A percentile compares a stretch with the other conserved stretches of the same genome.
phyloP scores from a whole-genome alignment of 2,888 invertebrate genomes.

The Nasonovia ribisnigri region DNA sequence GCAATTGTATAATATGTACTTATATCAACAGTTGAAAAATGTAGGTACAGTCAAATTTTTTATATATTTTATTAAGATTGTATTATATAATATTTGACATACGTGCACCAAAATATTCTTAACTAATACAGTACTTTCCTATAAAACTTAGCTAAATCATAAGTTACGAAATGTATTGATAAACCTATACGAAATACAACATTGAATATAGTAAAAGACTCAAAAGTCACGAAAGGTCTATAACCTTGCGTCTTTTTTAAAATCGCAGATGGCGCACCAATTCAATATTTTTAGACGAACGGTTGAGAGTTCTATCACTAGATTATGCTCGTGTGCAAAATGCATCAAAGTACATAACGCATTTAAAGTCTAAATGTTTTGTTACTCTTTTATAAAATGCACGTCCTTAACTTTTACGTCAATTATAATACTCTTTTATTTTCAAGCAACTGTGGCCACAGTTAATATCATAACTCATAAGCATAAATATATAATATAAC shows the following conservation, averaged over 20 bases:
- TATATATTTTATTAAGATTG: no score
- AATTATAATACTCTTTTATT: no score
- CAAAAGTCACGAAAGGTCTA: neutral
- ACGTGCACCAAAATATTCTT: neutral
- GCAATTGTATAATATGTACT: neutral
- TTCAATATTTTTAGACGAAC: neutral
- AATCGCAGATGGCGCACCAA: conserved; percentile 26
- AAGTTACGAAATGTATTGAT: neutral
- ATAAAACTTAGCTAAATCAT: neutral
- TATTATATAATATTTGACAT: neutral
- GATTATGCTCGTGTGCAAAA: conserved; percentile 26
- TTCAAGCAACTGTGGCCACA: neutral
- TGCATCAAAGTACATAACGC: neutral
- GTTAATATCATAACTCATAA: neutral
- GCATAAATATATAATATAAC: neutral
- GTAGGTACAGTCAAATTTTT: neutral
- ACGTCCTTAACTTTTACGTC: no score
- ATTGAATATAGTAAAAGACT: neutral
- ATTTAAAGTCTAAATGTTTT: neutral
- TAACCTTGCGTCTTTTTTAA: neutral
- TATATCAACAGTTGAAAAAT: neutral
- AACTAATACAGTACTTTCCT: neutral
- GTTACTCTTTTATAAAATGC: neutral
- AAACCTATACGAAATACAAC: neutral
- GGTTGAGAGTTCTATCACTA: conserved; percentile 31